phyloP scores from a whole-genome alignment of 2,113 vertebrate species.

The Elephantulus edwardii region DNA sequence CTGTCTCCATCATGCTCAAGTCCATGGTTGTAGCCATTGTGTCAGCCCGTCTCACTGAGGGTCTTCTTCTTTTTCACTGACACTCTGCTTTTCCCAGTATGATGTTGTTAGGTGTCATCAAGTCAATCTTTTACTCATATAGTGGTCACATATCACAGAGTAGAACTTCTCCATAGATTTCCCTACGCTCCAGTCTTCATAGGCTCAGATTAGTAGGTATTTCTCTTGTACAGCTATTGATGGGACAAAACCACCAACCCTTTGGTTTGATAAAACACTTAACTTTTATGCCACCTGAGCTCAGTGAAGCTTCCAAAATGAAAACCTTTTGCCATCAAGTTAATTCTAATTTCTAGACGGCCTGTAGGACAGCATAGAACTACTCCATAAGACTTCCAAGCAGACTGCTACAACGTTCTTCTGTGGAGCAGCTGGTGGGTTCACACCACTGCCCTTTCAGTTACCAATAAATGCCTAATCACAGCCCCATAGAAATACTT shows the following conservation, averaged over 20 bases:
- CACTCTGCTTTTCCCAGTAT: no score
- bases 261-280: neutral
- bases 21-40: no score
- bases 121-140: neutral
- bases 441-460: no score
- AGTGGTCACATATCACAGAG: neutral
- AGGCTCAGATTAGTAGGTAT: neutral
- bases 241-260: neutral
- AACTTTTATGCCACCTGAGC: neutral
- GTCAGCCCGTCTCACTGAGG: no score
- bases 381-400: neutral
- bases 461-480: no score
- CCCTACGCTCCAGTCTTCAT: neutral
- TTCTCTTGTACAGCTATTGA: neutral
- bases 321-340: neutral
- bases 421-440: no score
- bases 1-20: no score
- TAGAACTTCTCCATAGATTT: neutral
- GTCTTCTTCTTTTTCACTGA: no score
- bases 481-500: no score
- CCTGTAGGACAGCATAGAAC: neutral
- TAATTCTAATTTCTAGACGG: neutral
- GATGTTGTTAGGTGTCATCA: neutral
- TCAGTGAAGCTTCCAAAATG: neutral
- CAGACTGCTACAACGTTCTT: neutral